phyloP scores from a whole-genome alignment of 2,888 invertebrate genomes.

The Latheticus oryzae region DNA sequence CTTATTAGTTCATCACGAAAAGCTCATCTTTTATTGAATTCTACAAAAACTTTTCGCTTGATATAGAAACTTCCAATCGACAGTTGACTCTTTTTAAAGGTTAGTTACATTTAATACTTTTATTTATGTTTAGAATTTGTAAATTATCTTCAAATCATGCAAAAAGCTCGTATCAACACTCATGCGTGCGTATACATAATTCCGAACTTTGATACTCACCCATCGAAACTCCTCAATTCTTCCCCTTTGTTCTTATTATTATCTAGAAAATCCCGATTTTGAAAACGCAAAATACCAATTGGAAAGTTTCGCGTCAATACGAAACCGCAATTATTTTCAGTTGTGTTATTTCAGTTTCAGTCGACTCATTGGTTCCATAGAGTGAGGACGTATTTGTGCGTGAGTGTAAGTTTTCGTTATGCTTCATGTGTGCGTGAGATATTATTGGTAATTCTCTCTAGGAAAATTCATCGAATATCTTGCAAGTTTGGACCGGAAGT shows the following conservation, averaged over 20 bases:
- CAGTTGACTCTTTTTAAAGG: constrained; percentile 19
- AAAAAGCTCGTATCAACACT: no score
- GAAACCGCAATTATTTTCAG: constrained; percentile 15
- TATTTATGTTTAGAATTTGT: no score
- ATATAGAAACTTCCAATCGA: no score
- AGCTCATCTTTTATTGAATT: no score
- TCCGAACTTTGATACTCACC: no score
- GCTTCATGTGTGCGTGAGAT: constrained; percentile 4
- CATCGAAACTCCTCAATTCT: no score
- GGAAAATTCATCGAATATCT: constrained; percentile 3
- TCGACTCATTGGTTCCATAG: neutral
- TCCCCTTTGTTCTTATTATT: neutral
- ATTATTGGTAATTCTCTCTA: constrained; percentile 1
- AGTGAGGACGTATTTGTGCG: constrained; percentile 19
- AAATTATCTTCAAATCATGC: no score
- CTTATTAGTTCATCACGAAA: neutral
- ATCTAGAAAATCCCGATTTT: neutral
- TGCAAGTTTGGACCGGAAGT: constrained; percentile 15
- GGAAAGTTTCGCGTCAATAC: constrained; percentile 5
- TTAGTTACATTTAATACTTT: no score
- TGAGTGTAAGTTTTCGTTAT: constrained; percentile 14
- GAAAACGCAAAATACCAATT: constrained; percentile 1
- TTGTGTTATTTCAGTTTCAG: constrained; percentile 5
- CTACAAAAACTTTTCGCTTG: no score
- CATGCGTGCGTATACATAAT: no score